phyloP scores from a whole-genome alignment of 2,888 invertebrate species.

The Ormyrus rosae region DNA sequence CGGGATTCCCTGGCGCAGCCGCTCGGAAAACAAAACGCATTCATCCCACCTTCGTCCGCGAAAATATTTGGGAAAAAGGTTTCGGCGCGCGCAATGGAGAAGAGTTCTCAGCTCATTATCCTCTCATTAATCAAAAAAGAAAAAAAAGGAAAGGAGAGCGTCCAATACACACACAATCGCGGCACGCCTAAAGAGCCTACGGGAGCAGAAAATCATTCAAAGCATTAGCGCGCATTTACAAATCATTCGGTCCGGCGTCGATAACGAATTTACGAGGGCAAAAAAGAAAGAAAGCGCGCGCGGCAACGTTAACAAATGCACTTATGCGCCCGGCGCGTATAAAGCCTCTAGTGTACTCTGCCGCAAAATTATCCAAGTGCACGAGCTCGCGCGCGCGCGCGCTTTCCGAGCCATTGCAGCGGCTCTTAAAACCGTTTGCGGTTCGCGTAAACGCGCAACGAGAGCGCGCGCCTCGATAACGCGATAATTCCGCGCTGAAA shows the following conservation, averaged over 20 bases:
- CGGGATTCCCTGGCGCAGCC: too few relatives aligned
- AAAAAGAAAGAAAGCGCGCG: not conserved
- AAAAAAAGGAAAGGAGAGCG: too few relatives aligned
- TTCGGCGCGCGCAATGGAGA: too few relatives aligned
- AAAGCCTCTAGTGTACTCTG: not conserved
- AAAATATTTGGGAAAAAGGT: too few relatives aligned
- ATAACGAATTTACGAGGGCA: not conserved
- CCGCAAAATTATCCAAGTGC: constrained; percentile 22
- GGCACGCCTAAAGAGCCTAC: not conserved
- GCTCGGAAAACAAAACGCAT: too few relatives aligned
- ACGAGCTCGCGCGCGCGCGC: not conserved
- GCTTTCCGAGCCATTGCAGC: constrained; percentile 26
- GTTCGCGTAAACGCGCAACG: constrained; percentile 12
- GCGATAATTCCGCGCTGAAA: constrained; percentile 16
- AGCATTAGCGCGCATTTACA: constrained; percentile 22
- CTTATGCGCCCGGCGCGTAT: not conserved
- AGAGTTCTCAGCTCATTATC: too few relatives aligned
- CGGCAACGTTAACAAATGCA: not conserved
- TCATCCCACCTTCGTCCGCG: too few relatives aligned
- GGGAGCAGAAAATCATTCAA: not conserved
- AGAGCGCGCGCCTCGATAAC: constrained; percentile 16
- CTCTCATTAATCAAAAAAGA: too few relatives aligned
- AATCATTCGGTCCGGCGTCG: constrained; percentile 5
- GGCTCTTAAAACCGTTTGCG: constrained; percentile 5
- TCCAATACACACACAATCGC: too few relatives aligned